phyloP scores from a whole-genome alignment of 2,797 vertebrate genomes.

The Setipinna tenuifilis region DNA sequence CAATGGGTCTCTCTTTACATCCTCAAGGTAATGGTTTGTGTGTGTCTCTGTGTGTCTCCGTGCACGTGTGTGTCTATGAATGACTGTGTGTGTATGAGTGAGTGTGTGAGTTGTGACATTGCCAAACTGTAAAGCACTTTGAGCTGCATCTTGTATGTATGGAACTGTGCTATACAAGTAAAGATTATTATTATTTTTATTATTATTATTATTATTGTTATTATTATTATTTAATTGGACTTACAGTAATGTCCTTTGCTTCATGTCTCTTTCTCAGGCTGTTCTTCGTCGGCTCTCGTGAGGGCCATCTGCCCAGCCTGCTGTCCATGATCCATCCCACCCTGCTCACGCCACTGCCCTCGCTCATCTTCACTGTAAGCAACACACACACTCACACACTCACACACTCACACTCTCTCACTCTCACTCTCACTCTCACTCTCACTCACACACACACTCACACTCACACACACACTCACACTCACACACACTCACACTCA shows the following conservation, averaged over 20 bases:
- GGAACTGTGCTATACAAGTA: too few relatives aligned
- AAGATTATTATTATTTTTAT: too few relatives aligned
- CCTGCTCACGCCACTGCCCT: slow-evolving; percentile 89
- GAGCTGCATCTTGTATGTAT: too few relatives aligned
- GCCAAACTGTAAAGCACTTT: too few relatives aligned
- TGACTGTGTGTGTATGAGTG: background rate
- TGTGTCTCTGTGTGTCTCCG: background rate
- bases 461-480: background rate
- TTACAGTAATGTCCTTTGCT: background rate
- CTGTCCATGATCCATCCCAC: slow-evolving; percentile 97
- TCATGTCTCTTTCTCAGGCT: slow-evolving; percentile 73
- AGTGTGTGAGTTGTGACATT: background rate
- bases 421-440: background rate
- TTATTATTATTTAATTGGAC: too few relatives aligned
- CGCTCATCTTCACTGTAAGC: slow-evolving; percentile 92
- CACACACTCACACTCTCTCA: background rate
- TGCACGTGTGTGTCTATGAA: background rate
- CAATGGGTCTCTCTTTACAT: slow-evolving; percentile 96
- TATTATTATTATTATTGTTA: too few relatives aligned
- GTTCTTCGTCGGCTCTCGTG: slow-evolving; percentile 93
- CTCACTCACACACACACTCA: background rate
- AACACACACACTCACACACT: background rate
- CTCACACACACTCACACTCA: background rate
- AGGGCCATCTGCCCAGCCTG: slow-evolving; percentile 93
- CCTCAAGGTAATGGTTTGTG: slow-evolving; percentile 82